Conservation (phyloP, 92 coral and sea anemone species). For the Parazoanthus swiftii region DNA sequence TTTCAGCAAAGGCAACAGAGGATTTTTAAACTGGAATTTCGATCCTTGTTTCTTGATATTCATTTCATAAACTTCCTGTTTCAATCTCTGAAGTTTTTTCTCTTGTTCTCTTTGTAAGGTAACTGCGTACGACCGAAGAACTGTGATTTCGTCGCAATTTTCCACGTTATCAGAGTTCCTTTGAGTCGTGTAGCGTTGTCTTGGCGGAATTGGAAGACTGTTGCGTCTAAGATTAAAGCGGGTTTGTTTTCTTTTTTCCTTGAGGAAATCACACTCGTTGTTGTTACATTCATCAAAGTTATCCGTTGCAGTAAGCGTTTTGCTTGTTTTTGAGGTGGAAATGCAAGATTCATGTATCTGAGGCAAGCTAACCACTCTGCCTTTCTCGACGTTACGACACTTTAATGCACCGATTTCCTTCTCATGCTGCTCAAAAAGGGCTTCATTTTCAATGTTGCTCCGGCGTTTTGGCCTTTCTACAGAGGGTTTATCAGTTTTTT, state of each 20-base stretch:
- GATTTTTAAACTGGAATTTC: not conserved
- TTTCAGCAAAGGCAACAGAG: not conserved
- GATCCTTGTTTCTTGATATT: constrained; percentile 12
- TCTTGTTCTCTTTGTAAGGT: constrained; percentile 30
- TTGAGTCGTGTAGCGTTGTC: not conserved
- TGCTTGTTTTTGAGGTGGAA: not conserved
- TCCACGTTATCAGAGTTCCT: not conserved
- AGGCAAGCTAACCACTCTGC: not conserved
- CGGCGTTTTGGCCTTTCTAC: not conserved
- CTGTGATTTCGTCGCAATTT: constrained; percentile 5
- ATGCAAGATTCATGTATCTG: not conserved
- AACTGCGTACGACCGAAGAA: not conserved
- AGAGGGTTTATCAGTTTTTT: not conserved
- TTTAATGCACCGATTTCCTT: not conserved
- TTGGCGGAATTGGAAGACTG: not conserved
- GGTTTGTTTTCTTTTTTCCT: not conserved
- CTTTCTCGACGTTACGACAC: not conserved
- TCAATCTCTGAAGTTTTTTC: constrained; percentile 46
- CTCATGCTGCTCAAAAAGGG: not conserved
- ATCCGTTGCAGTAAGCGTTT: not conserved
- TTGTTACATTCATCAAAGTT: not conserved
- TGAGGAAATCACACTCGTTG: not conserved
- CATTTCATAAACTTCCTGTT: constrained; percentile 41
- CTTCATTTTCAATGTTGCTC: not conserved
- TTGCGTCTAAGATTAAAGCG: not conserved